These are phyloP conservation scores for Hydropsyche betteni DNA, from an alignment of 2,888 invertebrate genomes.

Conservation along the genomic window DNA sequence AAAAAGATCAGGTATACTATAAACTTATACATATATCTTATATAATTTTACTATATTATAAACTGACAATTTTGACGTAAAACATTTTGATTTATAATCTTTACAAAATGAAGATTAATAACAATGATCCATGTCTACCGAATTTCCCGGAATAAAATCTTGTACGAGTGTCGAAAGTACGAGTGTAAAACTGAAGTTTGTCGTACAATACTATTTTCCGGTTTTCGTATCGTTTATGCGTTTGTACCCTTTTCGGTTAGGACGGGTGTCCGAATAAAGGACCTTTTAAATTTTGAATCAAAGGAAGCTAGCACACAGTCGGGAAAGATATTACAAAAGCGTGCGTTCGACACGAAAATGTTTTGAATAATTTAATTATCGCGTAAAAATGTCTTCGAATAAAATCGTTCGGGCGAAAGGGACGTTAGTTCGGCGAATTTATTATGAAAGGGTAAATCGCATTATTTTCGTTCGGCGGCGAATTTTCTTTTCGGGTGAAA, in stretches of 20 bases:
- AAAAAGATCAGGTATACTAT: too few species aligned
- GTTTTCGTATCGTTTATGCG: conserved; percentile 29
- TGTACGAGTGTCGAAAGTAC: background rate
- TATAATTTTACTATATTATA: too few species aligned
- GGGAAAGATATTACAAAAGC: too few species aligned
- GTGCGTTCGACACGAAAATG: background rate
- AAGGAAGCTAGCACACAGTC: conserved; percentile 5
- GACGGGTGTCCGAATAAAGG: conserved; percentile 15
- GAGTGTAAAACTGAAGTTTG: background rate
- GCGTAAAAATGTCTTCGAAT: too few species aligned
- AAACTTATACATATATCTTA: too few species aligned
- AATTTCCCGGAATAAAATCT: too few species aligned
- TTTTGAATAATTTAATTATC: conserved; percentile 20
- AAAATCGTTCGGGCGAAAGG: conserved; percentile 9
- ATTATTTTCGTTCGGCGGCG: conserved; percentile 11
- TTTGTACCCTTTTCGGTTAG: conserved; percentile 22
- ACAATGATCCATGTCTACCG: too few species aligned
- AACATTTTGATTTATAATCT: too few species aligned
- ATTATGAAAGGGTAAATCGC: background rate
- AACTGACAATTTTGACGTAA: too few species aligned
- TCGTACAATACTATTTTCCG: conserved; percentile 6
- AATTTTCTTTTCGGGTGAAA: background rate
- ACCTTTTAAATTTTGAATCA: conserved; percentile 35
- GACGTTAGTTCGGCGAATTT: background rate
- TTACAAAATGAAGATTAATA: too few species aligned